These are phyloP conservation scores for Mechanitis mazaeus DNA, from an alignment of 2,888 invertebrate genomes.

Conservation along the genomic window DNA sequence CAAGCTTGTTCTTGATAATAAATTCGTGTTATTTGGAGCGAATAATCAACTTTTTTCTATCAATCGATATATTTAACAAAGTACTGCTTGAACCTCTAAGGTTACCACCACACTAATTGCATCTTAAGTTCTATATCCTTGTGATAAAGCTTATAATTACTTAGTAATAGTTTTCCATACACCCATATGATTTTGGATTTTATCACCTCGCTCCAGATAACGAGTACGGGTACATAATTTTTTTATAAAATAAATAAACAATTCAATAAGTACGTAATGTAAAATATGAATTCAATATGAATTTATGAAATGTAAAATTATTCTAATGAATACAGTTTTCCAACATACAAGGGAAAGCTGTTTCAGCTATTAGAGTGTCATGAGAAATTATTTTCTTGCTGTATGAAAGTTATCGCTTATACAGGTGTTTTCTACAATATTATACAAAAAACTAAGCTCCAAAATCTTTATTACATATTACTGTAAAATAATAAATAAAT, in stretches of 20 bases:
- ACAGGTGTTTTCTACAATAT: neutral
- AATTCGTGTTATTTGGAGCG: neutral
- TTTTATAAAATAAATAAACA: neutral
- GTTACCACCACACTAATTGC: slow-evolving; percentile 1
- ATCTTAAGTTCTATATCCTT: neutral
- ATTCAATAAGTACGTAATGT: neutral
- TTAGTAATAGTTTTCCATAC: neutral
- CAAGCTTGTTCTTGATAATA: neutral
- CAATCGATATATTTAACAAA: neutral
- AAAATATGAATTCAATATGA: neutral
- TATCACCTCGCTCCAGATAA: slow-evolving; percentile 33
- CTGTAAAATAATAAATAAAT: no score
- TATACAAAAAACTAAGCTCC: no score
- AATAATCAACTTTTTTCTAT: neutral
- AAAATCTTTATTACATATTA: no score
- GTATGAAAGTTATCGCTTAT: slow-evolving; percentile 39
- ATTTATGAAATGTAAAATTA: neutral
- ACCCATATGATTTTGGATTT: slow-evolving; percentile 18
- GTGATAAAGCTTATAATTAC: neutral
- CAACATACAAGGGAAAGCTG: slow-evolving; percentile 24
- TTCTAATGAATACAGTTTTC: neutral
- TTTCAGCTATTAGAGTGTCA: slow-evolving; percentile 20
- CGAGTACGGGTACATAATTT: slow-evolving; percentile 16
- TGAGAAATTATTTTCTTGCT: slow-evolving; percentile 34
- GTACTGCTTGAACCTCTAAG: neutral